These are phyloP conservation scores for Gallinago stenura DNA, from an alignment of 2,797 vertebrate species.

Conservation along the genomic window DNA sequence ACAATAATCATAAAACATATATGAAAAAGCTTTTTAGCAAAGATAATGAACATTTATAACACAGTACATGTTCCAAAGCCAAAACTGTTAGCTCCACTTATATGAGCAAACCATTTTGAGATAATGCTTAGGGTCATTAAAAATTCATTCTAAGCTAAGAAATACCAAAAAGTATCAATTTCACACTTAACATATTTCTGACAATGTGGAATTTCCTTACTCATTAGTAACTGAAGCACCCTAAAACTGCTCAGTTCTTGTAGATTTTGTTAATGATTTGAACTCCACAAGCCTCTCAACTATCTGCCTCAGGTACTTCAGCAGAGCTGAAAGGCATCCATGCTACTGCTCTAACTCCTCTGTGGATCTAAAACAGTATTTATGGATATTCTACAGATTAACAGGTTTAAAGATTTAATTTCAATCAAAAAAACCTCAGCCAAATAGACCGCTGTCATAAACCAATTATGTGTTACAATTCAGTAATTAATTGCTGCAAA, in stretches of 20 bases:
- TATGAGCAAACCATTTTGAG: constrained; percentile 28
- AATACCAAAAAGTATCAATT: constrained; percentile 18
- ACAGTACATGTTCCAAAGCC: background rate
- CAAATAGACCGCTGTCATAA: background rate
- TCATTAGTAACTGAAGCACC: background rate
- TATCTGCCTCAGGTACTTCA: background rate
- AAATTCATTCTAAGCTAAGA: constrained; percentile 31
- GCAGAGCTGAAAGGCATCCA: background rate
- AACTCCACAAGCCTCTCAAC: background rate
- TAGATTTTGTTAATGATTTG: background rate
- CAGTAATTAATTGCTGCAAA: background rate
- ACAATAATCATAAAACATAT: background rate
- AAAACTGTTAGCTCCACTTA: background rate
- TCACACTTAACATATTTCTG: constrained; percentile 7
- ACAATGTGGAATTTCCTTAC: constrained; percentile 37
- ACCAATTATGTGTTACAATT: background rate
- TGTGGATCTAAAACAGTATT: background rate
- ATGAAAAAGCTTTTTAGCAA: background rate
- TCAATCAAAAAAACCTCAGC: background rate
- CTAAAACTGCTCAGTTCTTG: background rate
- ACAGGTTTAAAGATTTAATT: background rate
- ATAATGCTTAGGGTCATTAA: constrained; percentile 35
- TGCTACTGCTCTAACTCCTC: background rate
- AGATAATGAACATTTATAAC: background rate
- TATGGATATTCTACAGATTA: background rate